Conservation (phyloP, 2,113 vertebrate genomes). For the Salvelinus namaycush region DNA sequence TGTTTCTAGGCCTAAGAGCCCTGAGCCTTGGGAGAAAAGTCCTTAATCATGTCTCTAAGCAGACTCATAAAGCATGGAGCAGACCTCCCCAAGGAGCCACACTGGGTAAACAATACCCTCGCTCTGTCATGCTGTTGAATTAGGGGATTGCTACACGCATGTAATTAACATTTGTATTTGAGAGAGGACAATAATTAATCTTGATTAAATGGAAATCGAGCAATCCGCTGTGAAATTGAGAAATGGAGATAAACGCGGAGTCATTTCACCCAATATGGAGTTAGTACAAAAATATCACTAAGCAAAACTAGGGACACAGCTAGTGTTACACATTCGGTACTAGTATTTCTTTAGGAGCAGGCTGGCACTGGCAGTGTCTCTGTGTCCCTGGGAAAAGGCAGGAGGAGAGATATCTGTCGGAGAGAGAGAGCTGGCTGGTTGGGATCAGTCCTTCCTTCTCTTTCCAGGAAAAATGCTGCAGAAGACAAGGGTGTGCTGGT, state of each 20-base stretch:
- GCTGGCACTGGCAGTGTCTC: too few relatives aligned
- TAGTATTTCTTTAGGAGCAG: background rate
- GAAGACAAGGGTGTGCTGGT: constrained; percentile 21
- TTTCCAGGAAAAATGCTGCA: constrained; percentile 13
- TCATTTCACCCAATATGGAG: background rate
- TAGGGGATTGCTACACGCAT: constrained; percentile 65
- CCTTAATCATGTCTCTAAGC: constrained; percentile 64
- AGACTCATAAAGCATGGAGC: constrained; percentile 65
- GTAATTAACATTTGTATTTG: constrained; percentile 63
- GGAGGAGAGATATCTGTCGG: constrained; percentile 12
- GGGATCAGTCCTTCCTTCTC: constrained; percentile 14
- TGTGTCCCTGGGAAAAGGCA: constrained; percentile 8
- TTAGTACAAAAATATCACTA: constrained; percentile 39
- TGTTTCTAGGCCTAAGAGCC: constrained; percentile 24
- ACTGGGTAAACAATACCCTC: constrained; percentile 63
- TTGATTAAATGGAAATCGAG: constrained; percentile 55
- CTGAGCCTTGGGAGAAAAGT: constrained; percentile 38
- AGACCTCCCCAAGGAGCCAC: constrained; percentile 51
- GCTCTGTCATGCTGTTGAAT: constrained; percentile 56
- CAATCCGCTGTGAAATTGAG: constrained; percentile 30
- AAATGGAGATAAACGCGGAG: constrained; percentile 35
- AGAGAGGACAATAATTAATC: constrained; percentile 47
- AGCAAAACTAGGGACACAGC: background rate
- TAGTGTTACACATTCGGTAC: background rate
- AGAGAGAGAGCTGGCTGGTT: constrained; percentile 9